Evolutionary conservation across 2,888 invertebrate species (phyloP).

Genomic region (Pterobdella sp.): DNA sequence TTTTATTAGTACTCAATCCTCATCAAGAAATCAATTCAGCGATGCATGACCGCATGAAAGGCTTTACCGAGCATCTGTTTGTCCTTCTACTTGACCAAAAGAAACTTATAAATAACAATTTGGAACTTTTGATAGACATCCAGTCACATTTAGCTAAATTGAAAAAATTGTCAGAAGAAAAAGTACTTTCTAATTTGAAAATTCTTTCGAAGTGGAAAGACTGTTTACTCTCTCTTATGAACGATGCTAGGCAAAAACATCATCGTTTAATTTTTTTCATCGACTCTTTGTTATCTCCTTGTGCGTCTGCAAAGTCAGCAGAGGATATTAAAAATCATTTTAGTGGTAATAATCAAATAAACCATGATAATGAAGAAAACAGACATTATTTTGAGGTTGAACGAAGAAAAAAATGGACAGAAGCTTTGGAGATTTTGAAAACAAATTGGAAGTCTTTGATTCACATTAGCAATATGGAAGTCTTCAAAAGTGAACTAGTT

Average conservation of each 20-base stretch:
- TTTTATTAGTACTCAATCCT: conserved; percentile 8
- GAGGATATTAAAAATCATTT: no score
- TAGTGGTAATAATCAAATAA: no score
- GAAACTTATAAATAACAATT: conserved; percentile 19
- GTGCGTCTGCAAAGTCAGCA: background rate
- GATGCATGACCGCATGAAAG: conserved; percentile 71
- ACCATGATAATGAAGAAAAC: background rate
- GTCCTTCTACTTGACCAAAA: conserved; percentile 36
- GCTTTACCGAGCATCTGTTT: conserved; percentile 72
- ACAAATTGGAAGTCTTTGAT: background rate
- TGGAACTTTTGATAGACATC: conserved; percentile 31
- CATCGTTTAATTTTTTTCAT: background rate
- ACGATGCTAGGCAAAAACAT: conserved; percentile 10
- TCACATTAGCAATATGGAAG: background rate
- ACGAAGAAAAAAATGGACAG: background rate
- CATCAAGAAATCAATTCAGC: background rate
- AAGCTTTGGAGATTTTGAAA: background rate
- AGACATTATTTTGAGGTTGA: no score
- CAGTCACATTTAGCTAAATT: conserved; percentile 29
- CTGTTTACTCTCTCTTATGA: background rate
- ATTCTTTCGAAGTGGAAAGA: background rate
- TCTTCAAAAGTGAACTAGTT: background rate
- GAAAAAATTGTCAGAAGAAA: background rate
- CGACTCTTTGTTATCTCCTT: background rate
- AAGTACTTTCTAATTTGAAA: background rate